These are phyloP conservation scores for Gastracanthus pulcherrimus DNA, from an alignment of 2,888 invertebrate genomes.

Conservation along the genomic window DNA sequence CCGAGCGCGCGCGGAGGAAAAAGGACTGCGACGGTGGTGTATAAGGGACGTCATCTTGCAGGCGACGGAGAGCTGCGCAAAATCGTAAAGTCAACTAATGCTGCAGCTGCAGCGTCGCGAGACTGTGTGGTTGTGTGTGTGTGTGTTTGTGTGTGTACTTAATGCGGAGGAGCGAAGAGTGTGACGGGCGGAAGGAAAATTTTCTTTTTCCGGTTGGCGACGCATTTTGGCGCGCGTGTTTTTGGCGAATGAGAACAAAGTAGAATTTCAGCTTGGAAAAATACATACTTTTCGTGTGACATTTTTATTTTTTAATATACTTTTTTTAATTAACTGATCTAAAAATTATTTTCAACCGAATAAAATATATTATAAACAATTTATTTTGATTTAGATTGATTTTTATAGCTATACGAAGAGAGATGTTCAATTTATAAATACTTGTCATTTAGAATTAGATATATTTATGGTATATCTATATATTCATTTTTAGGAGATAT, in stretches of 20 bases:
- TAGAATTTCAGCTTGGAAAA: not conserved
- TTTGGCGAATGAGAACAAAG: no score
- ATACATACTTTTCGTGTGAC: not conserved
- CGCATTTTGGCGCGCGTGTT: not conserved
- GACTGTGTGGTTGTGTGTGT: not conserved
- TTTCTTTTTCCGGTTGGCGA: not conserved
- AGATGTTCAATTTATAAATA: no score
- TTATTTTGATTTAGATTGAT: no score
- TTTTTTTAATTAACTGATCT: no score
- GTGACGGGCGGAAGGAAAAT: slow-evolving; percentile 30
- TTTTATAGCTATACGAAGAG: no score
- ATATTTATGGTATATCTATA: no score
- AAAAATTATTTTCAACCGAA: no score
- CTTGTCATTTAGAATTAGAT: no score
- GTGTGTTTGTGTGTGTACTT: not conserved
- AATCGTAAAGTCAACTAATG: slow-evolving; percentile 2
- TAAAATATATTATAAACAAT: no score
- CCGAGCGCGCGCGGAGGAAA: not conserved
- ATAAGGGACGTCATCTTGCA: slow-evolving; percentile 19
- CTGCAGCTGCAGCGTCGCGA: not conserved
- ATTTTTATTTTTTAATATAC: not conserved
- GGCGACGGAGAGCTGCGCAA: slow-evolving; percentile 10
- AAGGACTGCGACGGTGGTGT: not conserved
- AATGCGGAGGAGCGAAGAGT: not conserved
- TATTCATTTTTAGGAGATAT: no score